Evolutionary conservation across 2,797 vertebrate species (phyloP).

Genomic region (Parotocinclus haroldoi): DNA sequence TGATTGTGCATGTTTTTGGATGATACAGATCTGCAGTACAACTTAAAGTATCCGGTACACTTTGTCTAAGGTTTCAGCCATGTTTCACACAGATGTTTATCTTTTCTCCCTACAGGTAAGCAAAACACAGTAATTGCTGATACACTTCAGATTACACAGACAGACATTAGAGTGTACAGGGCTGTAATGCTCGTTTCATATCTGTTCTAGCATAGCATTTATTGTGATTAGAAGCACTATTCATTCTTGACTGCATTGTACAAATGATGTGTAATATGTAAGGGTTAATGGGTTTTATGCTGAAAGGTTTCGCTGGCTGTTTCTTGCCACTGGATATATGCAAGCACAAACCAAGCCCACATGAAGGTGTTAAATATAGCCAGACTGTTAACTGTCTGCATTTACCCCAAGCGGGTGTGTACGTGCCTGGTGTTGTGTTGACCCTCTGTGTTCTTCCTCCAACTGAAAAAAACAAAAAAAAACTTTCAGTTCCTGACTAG

Average conservation of each 20-base stretch:
- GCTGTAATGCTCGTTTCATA: too few species aligned
- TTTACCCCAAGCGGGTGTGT: slow-evolving; percentile 30
- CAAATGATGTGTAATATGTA: background rate
- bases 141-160: too few species aligned
- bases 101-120: too few species aligned
- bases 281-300: slow-evolving; percentile 27
- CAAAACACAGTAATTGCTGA: too few species aligned
- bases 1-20: too few species aligned
- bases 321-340: slow-evolving; percentile 58
- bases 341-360: slow-evolving; percentile 66
- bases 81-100: too few species aligned
- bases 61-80: too few species aligned
- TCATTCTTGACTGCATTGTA: background rate
- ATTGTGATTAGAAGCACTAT: background rate
- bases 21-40: too few species aligned
- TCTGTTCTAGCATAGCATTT: background rate
- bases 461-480: slow-evolving; percentile 12
- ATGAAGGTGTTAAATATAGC: slow-evolving; percentile 73
- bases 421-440: slow-evolving; percentile 36
- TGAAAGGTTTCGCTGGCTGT: slow-evolving; percentile 40
- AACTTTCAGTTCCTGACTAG: slow-evolving; percentile 2
- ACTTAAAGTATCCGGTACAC: too few species aligned
- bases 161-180: too few species aligned
- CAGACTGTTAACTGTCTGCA: slow-evolving; percentile 51
- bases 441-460: slow-evolving; percentile 4